phyloP scores from a whole-genome alignment of 2,113 vertebrate genomes.

The Microcebus griseorufus region DNA sequence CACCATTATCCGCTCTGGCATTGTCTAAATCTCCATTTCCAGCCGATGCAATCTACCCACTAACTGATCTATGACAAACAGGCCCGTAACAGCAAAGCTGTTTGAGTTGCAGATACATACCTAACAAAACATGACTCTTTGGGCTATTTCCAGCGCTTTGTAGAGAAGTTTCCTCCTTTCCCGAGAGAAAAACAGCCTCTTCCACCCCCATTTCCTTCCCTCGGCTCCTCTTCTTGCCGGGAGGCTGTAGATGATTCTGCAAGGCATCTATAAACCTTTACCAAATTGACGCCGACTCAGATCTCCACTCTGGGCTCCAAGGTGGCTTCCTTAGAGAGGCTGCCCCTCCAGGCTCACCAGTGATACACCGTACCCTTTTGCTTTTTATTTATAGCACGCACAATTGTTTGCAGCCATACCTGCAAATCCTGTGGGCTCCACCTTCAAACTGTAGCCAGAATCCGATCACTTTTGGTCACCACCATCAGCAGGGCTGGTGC shows the following conservation, averaged over 20 bases:
- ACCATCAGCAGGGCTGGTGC: not conserved
- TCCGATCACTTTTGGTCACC: not conserved
- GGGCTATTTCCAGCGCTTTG: conserved; percentile 66
- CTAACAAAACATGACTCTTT: conserved; percentile 77
- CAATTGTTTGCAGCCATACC: not conserved
- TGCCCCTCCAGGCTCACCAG: not conserved
- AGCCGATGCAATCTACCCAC: conserved; percentile 85
- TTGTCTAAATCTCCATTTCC: conserved; percentile 85
- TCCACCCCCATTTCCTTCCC: not conserved
- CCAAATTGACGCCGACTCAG: not conserved
- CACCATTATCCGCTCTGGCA: conserved; percentile 84
- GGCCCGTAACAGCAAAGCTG: conserved; percentile 78
- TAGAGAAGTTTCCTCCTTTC: conserved; percentile 33
- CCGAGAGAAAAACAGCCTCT: not conserved
- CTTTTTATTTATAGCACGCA: not conserved
- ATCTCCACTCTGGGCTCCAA: not conserved
- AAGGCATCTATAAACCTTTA: conserved; percentile 10
- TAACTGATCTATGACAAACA: conserved; percentile 86
- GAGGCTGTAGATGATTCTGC: conserved; percentile 5
- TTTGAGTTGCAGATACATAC: conserved; percentile 74
- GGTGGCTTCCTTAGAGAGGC: not conserved
- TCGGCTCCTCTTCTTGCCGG: not conserved
- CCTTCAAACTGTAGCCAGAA: not conserved
- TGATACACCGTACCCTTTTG: rapidly evolving
- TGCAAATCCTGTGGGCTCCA: not conserved